phyloP scores from a whole-genome alignment of 2,113 vertebrate species.

The Hippocampus comes region DNA sequence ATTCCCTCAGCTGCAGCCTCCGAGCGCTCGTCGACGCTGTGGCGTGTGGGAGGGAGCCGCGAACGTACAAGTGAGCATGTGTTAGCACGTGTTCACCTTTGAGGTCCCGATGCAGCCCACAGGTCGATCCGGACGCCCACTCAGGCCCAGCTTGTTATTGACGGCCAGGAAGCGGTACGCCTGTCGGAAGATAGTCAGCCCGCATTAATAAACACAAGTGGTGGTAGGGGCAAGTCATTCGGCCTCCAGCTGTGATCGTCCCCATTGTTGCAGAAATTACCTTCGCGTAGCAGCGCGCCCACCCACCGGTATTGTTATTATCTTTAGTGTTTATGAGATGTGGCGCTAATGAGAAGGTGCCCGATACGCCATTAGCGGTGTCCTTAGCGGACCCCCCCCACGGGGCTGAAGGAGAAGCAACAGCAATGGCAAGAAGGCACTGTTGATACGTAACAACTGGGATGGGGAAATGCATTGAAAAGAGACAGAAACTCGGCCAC shows the following conservation, averaged over 20 bases:
- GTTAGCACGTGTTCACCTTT: constrained; percentile 75
- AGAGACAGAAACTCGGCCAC: neutral
- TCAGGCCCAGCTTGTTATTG: constrained; percentile 92
- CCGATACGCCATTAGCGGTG: constrained; percentile 32
- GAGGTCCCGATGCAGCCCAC: constrained; percentile 96
- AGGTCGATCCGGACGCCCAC: constrained; percentile 90
- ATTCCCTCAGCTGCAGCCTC: neutral
- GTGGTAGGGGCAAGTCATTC: neutral
- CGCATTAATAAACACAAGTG: constrained; percentile 8
- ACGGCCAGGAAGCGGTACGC: constrained; percentile 91
- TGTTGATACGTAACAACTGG: neutral
- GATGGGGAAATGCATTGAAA: neutral
- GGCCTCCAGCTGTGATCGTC: constrained; percentile 28
- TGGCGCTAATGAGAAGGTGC: constrained; percentile 47
- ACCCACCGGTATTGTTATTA: constrained; percentile 23
- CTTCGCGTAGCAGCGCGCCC: constrained; percentile 33
- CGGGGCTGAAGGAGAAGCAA: neutral
- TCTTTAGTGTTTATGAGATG: constrained; percentile 44
- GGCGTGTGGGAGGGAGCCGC: neutral
- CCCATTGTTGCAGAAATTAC: constrained; percentile 48
- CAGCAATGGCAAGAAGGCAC: neutral
- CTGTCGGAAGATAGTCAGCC: constrained; percentile 66
- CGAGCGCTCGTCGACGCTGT: neutral
- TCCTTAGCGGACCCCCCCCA: constrained; percentile 31
- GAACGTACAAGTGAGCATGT: constrained; percentile 3